Percentiles rank a stretch among this genome's conserved stretches.
Evolutionary conservation across 2,888 invertebrate species (phyloP).

Genomic region (Antitype chi): DNA sequence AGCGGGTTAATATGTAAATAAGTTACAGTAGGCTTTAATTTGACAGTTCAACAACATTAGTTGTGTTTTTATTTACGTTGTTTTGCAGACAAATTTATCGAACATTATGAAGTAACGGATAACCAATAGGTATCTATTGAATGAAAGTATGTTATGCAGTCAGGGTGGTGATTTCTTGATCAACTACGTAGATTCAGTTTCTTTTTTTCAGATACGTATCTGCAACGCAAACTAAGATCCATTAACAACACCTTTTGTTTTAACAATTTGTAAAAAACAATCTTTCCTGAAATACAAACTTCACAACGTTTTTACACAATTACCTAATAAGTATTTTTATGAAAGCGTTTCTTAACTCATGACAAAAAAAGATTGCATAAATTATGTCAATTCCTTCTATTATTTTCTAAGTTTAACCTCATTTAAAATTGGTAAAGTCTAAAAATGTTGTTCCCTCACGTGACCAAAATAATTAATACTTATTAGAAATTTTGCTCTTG

Average conservation of each 20-base stretch:
- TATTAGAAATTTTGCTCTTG: neutral
- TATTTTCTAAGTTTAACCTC: slow-evolving; percentile 5
- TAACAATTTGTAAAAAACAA: neutral
- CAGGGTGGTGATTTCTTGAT: neutral
- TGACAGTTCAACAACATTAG: neutral
- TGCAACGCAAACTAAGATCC: too few species aligned
- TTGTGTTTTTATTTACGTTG: neutral
- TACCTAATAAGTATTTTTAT: too few species aligned
- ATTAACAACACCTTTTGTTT: neutral
- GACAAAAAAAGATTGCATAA: slow-evolving; percentile 17
- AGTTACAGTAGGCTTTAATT: neutral
- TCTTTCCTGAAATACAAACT: slow-evolving; percentile 3
- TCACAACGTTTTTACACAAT: too few species aligned
- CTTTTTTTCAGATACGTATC: neutral
- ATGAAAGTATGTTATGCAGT: neutral
- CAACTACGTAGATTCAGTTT: neutral
- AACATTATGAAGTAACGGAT: neutral
- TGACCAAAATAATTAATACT: slow-evolving; percentile 6
- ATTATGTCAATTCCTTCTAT: slow-evolving; percentile 21
- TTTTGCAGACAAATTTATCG: neutral
- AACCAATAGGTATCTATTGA: too few species aligned
- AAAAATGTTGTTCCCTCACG: slow-evolving; percentile 8
- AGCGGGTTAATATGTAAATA: neutral
- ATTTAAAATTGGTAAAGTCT: neutral
- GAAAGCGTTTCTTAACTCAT: neutral